Percentiles rank a stretch among this genome's conserved stretches.
These are phyloP conservation scores for Microchirus variegatus DNA, from an alignment of 2,797 vertebrate species.

Conservation along the genomic window DNA sequence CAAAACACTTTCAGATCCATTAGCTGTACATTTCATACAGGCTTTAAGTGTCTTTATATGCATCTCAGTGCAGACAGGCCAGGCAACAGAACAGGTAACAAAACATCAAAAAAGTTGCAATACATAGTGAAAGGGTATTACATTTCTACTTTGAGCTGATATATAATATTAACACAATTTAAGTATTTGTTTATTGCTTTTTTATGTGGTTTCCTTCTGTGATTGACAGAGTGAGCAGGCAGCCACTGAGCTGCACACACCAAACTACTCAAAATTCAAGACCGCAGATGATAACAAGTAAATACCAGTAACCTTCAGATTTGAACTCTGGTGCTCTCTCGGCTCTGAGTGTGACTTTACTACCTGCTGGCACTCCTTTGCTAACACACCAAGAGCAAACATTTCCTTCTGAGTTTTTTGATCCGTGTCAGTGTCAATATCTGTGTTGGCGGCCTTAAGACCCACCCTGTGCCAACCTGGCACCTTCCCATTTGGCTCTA, in stretches of 20 bases:
- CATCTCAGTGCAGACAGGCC: too few species aligned
- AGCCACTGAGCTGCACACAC: not conserved
- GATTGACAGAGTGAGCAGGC: not conserved
- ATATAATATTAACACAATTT: too few species aligned
- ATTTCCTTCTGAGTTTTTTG: slow-evolving; percentile 22
- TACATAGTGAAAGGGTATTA: too few species aligned
- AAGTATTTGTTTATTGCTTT: not conserved
- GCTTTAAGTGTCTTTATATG: too few species aligned
- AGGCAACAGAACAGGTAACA: too few species aligned
- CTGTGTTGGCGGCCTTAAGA: slow-evolving; percentile 18
- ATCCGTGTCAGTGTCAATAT: slow-evolving; percentile 34
- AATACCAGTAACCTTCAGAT: slow-evolving; percentile 2
- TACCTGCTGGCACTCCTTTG: slow-evolving; percentile 14
- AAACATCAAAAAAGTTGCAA: too few species aligned
- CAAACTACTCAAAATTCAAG: slow-evolving; percentile 10
- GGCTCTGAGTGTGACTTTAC: slow-evolving; percentile 8
- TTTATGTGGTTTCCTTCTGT: not conserved
- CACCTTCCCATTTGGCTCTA: slow-evolving; percentile 45
- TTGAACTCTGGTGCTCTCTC: slow-evolving; percentile 9
- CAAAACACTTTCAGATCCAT: too few species aligned
- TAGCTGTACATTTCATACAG: too few species aligned
- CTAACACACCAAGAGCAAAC: slow-evolving; percentile 23
- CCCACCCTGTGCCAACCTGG: slow-evolving; percentile 46
- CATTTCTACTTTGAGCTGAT: too few species aligned
- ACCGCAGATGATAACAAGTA: not conserved